Base-by-base conservation (phyloP, 2,113 vertebrate genomes). In the Lontra canadensis region DNA sequence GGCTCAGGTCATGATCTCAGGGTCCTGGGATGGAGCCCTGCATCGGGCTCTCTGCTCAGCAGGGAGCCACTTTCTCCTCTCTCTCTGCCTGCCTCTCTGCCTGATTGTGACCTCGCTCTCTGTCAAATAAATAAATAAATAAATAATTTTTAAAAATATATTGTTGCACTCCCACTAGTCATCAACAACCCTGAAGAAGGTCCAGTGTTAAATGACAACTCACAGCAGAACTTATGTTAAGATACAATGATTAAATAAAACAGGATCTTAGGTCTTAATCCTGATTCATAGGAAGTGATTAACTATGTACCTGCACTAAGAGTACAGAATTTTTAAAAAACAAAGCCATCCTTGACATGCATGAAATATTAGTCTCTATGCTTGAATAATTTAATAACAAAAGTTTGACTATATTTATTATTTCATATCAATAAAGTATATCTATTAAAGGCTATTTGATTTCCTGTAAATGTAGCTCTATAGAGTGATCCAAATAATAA, bases 371-470 rank as follows among this genome's bases (percentile, higher is more conserved):
- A 42, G 31, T 17, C 47, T 80, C n/a, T 65, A 14, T 25, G 47
- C 34, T 86, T 86, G 36, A 74, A 96, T 81, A 49, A 18, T 79
- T 84, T 85, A 86, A 94, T 36, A 69, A 92, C 12, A 59, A 87
- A 83, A 39, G 15, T 23, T 61, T 71, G 49, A 39, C 23, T 73
- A 7, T 61, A 36, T 69, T 95, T 13, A 74, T 86, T 69, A 88
- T 80, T 95, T 95, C 71, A 63, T 67, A 84, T 89, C 42, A 82
- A 52, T 69, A 71, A 1, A 42, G 79, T 93, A 49, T 97, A 81
- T 86, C 96, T 95, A 5, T 78, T 92, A 82, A 65, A 97, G 78
- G 87, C 81, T 95, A 96, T 76, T 96, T 73, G 65, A 96, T 92
- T 96, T 94, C 91, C 92, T 97, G 49, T 59, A 94, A 96, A 79